Evolutionary conservation across 2,888 invertebrate genomes (phyloP), one percentile per base, ranked within the genome.

Genomic region (Eupithecia centaureata): DNA sequence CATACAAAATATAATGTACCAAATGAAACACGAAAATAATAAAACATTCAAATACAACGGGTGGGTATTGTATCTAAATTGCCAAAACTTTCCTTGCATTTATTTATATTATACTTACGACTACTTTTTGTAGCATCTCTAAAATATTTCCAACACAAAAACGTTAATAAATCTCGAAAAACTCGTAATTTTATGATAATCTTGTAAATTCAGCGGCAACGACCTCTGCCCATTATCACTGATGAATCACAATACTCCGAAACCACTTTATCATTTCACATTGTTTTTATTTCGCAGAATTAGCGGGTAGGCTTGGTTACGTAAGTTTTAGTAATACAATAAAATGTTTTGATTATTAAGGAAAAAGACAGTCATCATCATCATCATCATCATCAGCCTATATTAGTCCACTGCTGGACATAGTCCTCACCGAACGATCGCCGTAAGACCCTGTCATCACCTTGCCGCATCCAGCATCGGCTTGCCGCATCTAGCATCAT

Each of bases 231-330:
- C 27, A 67, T 72, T 73, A 76, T 74, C 73, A 65, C 52, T 5
- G 32, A 72, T 81, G 81, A 81, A 66, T 81, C 79, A 81, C 27
- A 56, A 73, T 81, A 70, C 76, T 65, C 65, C 65, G 82, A 81
- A 81, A 63, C 66, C 62, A 38, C 63, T 65, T 79, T 77, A 76
- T 78, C 76, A 70, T 63, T 33, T 65, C 35, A 18, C 61, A 67
- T 74, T 79, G 76, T 74, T 76, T 76, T 77, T 74, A 73, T 72
- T 81, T 81, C 81, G 47, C 59, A 63, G 81, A 79, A 79, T 61
- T 65, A 63, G 63, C 57, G 56, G 52, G 25, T 56, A 51, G 52
- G n/a, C n/a, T n/a, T n/a, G n/a, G 56, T 47, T 63, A 54, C 59
- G 25, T 32, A 25, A 22, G 25, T 28, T 56, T 30, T 28, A 54